phyloP scores from a whole-genome alignment of 2,888 invertebrate genomes.

The Meiosimyza decipiens region DNA sequence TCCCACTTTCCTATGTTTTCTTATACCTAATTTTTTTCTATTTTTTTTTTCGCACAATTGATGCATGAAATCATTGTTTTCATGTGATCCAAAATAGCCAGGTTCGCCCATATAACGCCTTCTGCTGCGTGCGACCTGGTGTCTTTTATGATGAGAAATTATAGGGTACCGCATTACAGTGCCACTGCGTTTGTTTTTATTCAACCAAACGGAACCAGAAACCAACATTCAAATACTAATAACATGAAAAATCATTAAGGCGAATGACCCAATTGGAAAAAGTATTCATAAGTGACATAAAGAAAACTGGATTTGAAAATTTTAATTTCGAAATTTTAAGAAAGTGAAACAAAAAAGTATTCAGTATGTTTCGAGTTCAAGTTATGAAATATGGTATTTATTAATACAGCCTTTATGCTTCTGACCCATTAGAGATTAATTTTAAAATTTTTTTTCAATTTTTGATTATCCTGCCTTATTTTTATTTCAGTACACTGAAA shows the following conservation, averaged over 20 bases:
- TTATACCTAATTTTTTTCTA: too few relatives aligned
- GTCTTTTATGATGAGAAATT: constrained; percentile 6
- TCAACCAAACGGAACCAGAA: not conserved
- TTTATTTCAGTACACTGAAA: too few relatives aligned
- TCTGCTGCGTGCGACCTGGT: not conserved
- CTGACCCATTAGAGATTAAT: too few relatives aligned
- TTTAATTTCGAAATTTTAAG: not conserved
- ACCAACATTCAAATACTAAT: not conserved
- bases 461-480: too few relatives aligned
- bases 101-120: too few relatives aligned
- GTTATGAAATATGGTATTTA: too few relatives aligned
- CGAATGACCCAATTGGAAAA: too few relatives aligned
- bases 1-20: too few relatives aligned
- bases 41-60: constrained; percentile 17
- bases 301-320: not conserved
- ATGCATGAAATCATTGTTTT: constrained; percentile 31
- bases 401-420: too few relatives aligned
- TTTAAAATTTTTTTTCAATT: too few relatives aligned
- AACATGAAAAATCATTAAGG: not conserved
- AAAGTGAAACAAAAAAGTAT: not conserved
- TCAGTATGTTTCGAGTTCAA: not conserved
- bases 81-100: not conserved
- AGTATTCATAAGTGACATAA: too few relatives aligned
- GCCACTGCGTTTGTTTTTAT: not conserved
- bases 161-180: constrained; percentile 1